Percentiles rank a stretch among this genome's conserved stretches.
Evolutionary conservation across 2,888 invertebrate species (phyloP).

Genomic region (Cryptocephalus primarius): DNA sequence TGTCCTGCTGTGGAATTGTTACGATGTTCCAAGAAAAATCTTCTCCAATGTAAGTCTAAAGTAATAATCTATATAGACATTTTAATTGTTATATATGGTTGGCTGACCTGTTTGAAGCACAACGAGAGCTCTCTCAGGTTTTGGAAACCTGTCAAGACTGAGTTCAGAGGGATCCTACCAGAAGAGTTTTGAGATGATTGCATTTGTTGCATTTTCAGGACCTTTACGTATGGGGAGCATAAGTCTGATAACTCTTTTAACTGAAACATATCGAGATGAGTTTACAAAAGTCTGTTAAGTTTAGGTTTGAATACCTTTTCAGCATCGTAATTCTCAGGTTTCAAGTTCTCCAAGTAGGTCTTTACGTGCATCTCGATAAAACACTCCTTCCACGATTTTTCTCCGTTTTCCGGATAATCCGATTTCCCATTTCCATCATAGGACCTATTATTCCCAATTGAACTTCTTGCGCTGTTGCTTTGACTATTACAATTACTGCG

Average conservation of each 20-base stretch:
- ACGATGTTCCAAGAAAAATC: conserved; percentile 28
- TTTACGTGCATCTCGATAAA: conserved; percentile 29
- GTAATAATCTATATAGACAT: not conserved
- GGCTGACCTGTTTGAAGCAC: conserved; percentile 29
- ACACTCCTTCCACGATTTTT: conserved; percentile 25
- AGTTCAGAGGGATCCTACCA: conserved; percentile 26
- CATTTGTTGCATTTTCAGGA: conserved; percentile 22
- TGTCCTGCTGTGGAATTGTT: conserved; percentile 23
- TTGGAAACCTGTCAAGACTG: conserved; percentile 23
- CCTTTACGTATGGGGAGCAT: conserved; percentile 23
- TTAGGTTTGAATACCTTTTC: conserved; percentile 19
- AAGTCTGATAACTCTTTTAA: conserved; percentile 27
- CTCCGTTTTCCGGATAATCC: conserved; percentile 4
- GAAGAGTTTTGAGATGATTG: conserved; percentile 16
- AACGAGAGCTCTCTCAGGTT: conserved; percentile 26
- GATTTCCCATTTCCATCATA: not conserved
- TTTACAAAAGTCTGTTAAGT: not conserved
- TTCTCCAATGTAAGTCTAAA: conserved; percentile 26
- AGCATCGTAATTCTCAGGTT: conserved; percentile 29
- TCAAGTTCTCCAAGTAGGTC: conserved; percentile 28
- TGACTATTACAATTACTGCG: not conserved
- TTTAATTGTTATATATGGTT: not conserved
- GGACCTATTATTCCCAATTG: not conserved
- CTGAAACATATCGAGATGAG: conserved; percentile 16
- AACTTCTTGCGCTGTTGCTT: not conserved